Conservation (phyloP, 1,140 invertebrate species). For the Caerostris darwini region DNA sequence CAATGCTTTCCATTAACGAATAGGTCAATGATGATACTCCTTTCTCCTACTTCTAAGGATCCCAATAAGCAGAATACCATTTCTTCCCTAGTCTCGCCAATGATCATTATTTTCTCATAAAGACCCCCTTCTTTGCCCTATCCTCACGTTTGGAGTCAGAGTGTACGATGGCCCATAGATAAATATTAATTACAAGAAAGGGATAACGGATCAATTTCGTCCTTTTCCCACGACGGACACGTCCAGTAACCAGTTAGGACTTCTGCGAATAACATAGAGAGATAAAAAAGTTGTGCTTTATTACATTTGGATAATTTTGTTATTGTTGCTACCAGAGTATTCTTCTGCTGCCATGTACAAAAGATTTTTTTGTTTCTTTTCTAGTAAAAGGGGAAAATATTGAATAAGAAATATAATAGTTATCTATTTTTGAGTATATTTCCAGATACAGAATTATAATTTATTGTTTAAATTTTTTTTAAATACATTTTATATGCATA, state of each 20-base stretch:
- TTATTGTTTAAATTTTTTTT: too few species aligned
- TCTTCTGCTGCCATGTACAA: background rate
- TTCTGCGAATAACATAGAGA: background rate
- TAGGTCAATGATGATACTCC: constrained; percentile 65
- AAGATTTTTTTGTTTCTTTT: too few species aligned
- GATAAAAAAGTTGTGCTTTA: background rate
- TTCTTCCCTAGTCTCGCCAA: constrained; percentile 45
- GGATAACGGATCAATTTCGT: constrained; percentile 64
- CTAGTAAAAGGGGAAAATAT: too few species aligned
- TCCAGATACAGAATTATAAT: too few species aligned
- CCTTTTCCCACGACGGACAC: constrained; percentile 44
- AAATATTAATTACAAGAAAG: constrained; percentile 75
- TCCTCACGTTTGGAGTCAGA: constrained; percentile 64
- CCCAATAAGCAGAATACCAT: constrained; percentile 71
- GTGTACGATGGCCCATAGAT: constrained; percentile 66
- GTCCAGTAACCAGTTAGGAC: constrained; percentile 44
- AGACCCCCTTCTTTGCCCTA: constrained; percentile 63
- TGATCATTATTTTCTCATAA: constrained; percentile 76
- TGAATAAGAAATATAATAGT: too few species aligned
- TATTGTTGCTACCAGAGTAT: constrained; percentile 26
- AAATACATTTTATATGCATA: too few species aligned
- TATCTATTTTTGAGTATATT: too few species aligned
- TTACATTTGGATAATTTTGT: constrained; percentile 49
- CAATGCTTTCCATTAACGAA: constrained; percentile 74
- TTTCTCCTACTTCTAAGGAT: constrained; percentile 20